Base-by-base conservation (phyloP, 2,113 vertebrate genomes). In the Kryptolebias marmoratus region DNA sequence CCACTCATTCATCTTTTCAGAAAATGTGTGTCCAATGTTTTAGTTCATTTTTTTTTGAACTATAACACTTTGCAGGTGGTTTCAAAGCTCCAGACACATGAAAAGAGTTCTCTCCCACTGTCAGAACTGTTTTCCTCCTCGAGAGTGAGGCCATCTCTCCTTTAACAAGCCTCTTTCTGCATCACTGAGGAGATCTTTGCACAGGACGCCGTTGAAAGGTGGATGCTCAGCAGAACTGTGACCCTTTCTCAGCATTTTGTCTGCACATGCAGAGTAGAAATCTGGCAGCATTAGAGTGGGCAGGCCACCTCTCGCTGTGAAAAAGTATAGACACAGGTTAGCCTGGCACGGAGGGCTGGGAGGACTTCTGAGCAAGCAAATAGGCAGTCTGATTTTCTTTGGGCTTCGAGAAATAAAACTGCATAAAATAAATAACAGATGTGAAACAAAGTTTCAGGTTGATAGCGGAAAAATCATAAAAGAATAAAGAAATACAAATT, bases 161-260 rank as follows among this genome's bases (percentile, higher is more conserved):
- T 14, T 11, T 22, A 42, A 54, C 12, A n/a, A 55, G 55, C 28
- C 36, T 44, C 53, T 67, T 42, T 67, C 14, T 54, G 52, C 52
- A 45, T 42, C 64, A 55, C 14, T 7, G 52, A 55, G 18, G 31
- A 65, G 52, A 55, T 54, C 52, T 28, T 45, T 18, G 1, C 52
- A 47, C 65, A 18, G 5, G 42, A 30, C 11, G 1, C 27, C 5
- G 28, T 56, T 68, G 53, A 56, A 68, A 68, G 53, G 27, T 47
- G 22, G 53, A 45, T 56, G 27, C 39, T 28, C 22, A 44, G 53
- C 36, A 44, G 36, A 56, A n/a, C 9, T 56, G 10, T 55, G 39
- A 68, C 52, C 27, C 53, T 56, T 45, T 68, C 39, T 56, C 22
- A 11, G 27, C 53, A 44, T 66, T 55, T 52, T 16, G n/a, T 54